phyloP scores from a whole-genome alignment of 2,888 invertebrate genomes.

The Acheta domesticus region DNA sequence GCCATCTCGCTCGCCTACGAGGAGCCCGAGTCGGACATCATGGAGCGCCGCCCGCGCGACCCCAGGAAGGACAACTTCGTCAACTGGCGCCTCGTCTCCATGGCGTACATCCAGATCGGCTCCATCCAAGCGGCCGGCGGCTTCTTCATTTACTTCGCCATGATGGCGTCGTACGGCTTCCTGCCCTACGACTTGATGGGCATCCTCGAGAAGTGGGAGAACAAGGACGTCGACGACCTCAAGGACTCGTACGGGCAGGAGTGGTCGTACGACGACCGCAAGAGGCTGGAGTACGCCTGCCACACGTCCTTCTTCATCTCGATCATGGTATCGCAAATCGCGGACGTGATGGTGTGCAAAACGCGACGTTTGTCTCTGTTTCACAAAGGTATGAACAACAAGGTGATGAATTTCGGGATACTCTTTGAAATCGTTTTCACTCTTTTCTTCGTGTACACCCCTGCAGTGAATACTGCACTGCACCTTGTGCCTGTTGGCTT shows the following conservation, averaged over 20 bases:
- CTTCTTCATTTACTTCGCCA: slow-evolving; percentile 30
- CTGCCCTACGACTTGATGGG: slow-evolving; percentile 20
- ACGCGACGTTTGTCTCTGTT: slow-evolving; percentile 31
- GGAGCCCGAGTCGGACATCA: slow-evolving; percentile 35
- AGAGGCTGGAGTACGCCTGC: slow-evolving; percentile 28
- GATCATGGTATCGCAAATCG: slow-evolving; percentile 27
- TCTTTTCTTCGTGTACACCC: slow-evolving; percentile 26
- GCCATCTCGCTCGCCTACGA: slow-evolving; percentile 38
- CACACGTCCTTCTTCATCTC: slow-evolving; percentile 32
- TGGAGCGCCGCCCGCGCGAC: slow-evolving; percentile 33
- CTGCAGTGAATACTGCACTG: slow-evolving; percentile 20
- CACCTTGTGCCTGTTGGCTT: slow-evolving; percentile 22
- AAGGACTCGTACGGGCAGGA: slow-evolving; percentile 48
- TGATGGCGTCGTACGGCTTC: slow-evolving; percentile 34
- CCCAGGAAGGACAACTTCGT: slow-evolving; percentile 29
- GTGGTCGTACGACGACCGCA: slow-evolving; percentile 29
- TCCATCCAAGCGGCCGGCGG: slow-evolving; percentile 32
- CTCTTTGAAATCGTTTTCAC: slow-evolving; percentile 26
- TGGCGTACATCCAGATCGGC: slow-evolving; percentile 33
- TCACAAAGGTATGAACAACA: slow-evolving; percentile 31
- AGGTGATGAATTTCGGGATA: slow-evolving; percentile 28
- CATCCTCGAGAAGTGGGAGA: slow-evolving; percentile 39
- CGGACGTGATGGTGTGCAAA: slow-evolving; percentile 33
- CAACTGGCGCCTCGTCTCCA: slow-evolving; percentile 30
- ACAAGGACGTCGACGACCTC: slow-evolving; percentile 63